Base-by-base conservation (phyloP, 53 echinoderm and acorn worm species). In the Paracentrotus lividus region DNA sequence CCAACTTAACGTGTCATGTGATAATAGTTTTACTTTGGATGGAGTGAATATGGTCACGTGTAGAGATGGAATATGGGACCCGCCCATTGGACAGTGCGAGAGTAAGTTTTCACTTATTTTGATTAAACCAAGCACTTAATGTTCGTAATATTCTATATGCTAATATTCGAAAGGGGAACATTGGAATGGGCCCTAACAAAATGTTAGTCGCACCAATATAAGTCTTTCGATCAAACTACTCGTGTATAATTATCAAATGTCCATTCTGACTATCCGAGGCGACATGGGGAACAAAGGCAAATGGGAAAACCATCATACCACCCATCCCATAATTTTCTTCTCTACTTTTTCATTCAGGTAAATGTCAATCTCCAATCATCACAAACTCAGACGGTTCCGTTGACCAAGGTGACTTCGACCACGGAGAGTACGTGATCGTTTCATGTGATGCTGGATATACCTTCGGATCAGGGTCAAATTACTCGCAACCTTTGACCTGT, bases 21-120 rank as follows among this genome's bases (percentile, higher is more conserved):
- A 49, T 20, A 54, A 12, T 18, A 52, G 54, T 49, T 33, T 54
- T 33, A 86, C 86, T 23, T 34, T 54, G 3, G 51, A 33, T 16
- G 86, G 86, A 33, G 52, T 54, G 14, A 33, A 86, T 49, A 9
- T 31, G 54, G 86, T 54, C 51, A 86, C 86, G 86, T 86, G 86
- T 86, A 31, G 26, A 20, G 54, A 86, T 29, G 86, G 86, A 12
- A 31, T 6, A 33, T 86, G 86, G 86, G n/a, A 54, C 1, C 86
- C 86, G n/a, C 26, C 54, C 55, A 86, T 86, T 86, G 86, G 86
- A 33, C 52, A 29, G 8, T 86, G 86, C 51, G 14, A 29, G 26
- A 55, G 86, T 86, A 52, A 86, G 86, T 67, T 77, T 77, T 29
- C 77, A 42, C 18, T 0, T 12, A 26, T 77, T 4, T 34, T 38